A percentile compares a stretch with the other conserved stretches of the same genome.
Conservation (phyloP, 2,888 invertebrate species). For the Desoria tigrina region DNA sequence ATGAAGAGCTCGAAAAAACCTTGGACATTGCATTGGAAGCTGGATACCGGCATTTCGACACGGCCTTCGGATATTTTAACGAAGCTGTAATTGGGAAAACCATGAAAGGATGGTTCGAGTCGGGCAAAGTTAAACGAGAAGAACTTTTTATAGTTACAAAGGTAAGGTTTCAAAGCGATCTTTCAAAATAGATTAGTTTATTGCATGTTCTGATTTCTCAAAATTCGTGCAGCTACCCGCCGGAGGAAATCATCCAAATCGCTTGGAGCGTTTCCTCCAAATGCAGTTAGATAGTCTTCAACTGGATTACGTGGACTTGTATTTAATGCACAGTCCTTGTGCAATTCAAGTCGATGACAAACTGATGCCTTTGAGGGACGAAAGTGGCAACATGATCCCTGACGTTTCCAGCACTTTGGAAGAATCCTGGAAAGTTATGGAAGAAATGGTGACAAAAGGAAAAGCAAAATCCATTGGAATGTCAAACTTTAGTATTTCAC, state of each 20-base stretch:
- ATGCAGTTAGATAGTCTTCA: slow-evolving; percentile 65
- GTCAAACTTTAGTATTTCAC: slow-evolving; percentile 76
- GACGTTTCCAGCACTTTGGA: slow-evolving; percentile 13
- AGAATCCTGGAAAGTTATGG: slow-evolving; percentile 58
- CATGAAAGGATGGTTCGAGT: slow-evolving; percentile 69
- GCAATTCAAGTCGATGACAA: slow-evolving; percentile 54
- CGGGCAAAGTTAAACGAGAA: slow-evolving; percentile 69
- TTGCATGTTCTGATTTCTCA: slow-evolving; percentile 1
- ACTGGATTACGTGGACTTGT: slow-evolving; percentile 77
- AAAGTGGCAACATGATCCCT: slow-evolving; percentile 16
- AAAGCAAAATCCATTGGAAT: slow-evolving; percentile 76
- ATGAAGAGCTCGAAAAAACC: slow-evolving; percentile 61
- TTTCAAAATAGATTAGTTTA: too few relatives aligned
- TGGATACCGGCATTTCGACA: slow-evolving; percentile 81
- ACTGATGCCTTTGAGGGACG: slow-evolving; percentile 3
- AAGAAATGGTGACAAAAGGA: slow-evolving; percentile 68
- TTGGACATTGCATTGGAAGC: slow-evolving; percentile 70
- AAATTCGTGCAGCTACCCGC: slow-evolving; percentile 31
- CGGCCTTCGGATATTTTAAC: slow-evolving; percentile 75
- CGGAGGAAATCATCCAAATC: slow-evolving; percentile 33
- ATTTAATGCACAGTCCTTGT: slow-evolving; percentile 77
- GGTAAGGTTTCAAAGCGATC: too few relatives aligned
- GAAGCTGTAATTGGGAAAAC: slow-evolving; percentile 74
- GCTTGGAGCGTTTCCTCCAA: slow-evolving; percentile 37
- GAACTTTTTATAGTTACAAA: slow-evolving; percentile 83